Evolutionary conservation across 2,113 vertebrate species (phyloP).

Genomic region (Otocyon megalotis): DNA sequence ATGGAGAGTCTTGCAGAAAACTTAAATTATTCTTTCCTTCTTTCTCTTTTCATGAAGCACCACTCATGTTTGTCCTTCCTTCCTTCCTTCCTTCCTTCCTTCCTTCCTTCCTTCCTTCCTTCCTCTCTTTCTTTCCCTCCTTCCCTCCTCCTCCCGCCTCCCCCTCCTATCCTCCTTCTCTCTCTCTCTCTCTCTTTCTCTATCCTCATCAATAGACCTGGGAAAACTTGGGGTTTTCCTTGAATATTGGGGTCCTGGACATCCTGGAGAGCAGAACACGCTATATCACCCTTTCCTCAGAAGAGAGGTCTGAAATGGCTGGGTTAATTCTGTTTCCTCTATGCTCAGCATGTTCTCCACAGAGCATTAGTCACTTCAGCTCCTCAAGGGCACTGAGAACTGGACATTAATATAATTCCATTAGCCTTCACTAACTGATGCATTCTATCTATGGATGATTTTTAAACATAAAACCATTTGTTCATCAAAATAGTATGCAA

Average conservation of each 20-base stretch:
- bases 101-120: not conserved
- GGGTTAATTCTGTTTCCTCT: not conserved
- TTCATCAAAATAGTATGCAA: slow-evolving; percentile 26
- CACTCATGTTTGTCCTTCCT: not conserved
- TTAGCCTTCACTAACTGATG: not conserved
- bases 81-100: no score
- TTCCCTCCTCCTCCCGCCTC: no score
- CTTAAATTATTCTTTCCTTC: not conserved
- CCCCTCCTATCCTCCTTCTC: no score
- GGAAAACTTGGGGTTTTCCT: not conserved
- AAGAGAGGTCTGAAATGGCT: not conserved
- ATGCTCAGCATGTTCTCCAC: not conserved
- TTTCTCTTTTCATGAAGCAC: no score
- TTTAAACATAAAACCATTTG: not conserved
- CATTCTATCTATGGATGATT: not conserved
- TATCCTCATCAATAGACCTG: not conserved
- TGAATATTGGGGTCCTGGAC: not conserved
- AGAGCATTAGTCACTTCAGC: not conserved
- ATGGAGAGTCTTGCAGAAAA: not conserved
- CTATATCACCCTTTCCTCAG: not conserved
- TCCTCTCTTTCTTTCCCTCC: not conserved
- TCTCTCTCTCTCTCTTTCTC: not conserved
- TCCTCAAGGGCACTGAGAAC: not conserved
- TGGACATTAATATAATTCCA: not conserved
- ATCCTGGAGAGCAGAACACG: not conserved